Conservation (phyloP, 2,888 invertebrate genomes). For the Heliconius charithonia region DNA sequence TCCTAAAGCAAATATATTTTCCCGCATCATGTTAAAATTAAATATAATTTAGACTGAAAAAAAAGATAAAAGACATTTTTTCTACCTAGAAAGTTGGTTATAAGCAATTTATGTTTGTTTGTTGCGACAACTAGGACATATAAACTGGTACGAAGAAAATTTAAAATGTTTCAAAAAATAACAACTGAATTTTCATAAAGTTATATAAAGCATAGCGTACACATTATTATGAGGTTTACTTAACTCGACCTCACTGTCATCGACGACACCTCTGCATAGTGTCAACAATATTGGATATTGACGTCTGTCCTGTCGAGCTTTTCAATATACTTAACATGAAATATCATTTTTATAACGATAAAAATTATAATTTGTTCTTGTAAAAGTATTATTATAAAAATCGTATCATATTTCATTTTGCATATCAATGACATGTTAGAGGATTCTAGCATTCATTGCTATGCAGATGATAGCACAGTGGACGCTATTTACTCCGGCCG, state of each 20-base stretch:
- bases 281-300: constrained; percentile 35
- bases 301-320: neutral
- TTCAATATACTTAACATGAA: constrained; percentile 7
- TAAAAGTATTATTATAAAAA: neutral
- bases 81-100: too few species aligned
- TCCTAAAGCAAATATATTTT: too few species aligned
- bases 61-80: too few species aligned
- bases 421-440: too few species aligned
- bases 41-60: too few species aligned
- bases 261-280: constrained; percentile 36
- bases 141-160: neutral
- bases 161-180: neutral
- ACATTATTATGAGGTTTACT: constrained; percentile 29
- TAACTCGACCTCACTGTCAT: constrained; percentile 34
- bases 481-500: too few species aligned
- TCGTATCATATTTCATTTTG: too few species aligned
- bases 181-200: neutral
- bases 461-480: too few species aligned
- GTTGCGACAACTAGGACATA: neutral
- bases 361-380: constrained; percentile 4
- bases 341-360: neutral
- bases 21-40: too few species aligned
- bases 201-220: neutral
- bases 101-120: too few species aligned
- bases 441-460: too few species aligned